Percentiles rank a stretch among this genome's conserved stretches.
Evolutionary conservation across 2,888 invertebrate genomes (phyloP).

Genomic region (Sminthurides aquaticus): DNA sequence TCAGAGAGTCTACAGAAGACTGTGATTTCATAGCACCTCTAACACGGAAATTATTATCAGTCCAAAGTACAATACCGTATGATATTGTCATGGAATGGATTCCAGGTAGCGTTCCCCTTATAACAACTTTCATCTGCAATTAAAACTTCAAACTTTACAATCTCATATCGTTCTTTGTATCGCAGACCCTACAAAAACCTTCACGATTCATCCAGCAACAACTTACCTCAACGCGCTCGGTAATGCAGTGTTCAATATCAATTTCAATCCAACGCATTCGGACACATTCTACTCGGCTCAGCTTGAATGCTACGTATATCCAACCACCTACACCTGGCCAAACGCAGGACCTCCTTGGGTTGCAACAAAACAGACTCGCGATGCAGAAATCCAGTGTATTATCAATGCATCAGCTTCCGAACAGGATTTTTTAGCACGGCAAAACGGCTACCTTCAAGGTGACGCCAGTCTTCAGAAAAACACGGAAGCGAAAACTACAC

Average conservation of each 20-base stretch:
- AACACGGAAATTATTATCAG: constrained; percentile 12
- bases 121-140: neutral
- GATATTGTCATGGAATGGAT: constrained; percentile 33
- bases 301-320: constrained; percentile 35
- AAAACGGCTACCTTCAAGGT: too few species aligned
- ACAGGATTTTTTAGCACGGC: too few species aligned
- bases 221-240: constrained; percentile 14
- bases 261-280: constrained; percentile 30
- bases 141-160: neutral
- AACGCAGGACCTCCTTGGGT: constrained; percentile 33
- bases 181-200: constrained; percentile 30
- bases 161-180: neutral
- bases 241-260: constrained; percentile 16
- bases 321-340: constrained; percentile 22
- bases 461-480: too few species aligned
- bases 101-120: constrained; percentile 23
- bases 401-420: too few species aligned
- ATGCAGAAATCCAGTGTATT: neutral
- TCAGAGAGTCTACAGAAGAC: neutral
- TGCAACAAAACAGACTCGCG: neutral
- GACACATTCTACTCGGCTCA: constrained; percentile 33
- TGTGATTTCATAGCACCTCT: neutral
- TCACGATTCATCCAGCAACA: constrained; percentile 22
- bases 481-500: too few species aligned
- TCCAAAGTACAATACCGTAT: constrained; percentile 30